Evolutionary conservation across 2,113 vertebrate genomes (phyloP).

Genomic region (Toxotes chatareus): DNA sequence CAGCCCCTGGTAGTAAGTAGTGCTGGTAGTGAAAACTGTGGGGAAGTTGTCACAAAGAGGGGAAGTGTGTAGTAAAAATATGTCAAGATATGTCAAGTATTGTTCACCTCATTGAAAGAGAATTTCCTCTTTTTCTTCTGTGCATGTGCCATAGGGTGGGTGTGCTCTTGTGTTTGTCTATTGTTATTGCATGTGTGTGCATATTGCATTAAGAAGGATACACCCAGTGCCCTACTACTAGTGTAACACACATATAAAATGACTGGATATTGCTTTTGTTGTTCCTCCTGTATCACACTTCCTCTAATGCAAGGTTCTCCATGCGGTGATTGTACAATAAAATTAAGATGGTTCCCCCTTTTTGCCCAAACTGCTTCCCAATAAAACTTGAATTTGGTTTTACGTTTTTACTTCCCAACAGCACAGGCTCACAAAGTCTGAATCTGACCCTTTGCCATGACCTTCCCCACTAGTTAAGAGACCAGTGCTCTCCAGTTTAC

Average conservation of each 20-base stretch:
- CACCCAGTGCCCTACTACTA: constrained; percentile 5
- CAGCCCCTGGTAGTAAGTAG: constrained; percentile 53
- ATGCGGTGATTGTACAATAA: constrained; percentile 17
- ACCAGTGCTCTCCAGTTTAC: not conserved
- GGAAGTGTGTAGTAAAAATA: constrained; percentile 82
- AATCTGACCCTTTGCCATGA: constrained; percentile 21
- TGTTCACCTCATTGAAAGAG: constrained; percentile 75
- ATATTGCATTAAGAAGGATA: constrained; percentile 26
- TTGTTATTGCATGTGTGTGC: constrained; percentile 9
- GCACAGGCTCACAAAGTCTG: not conserved
- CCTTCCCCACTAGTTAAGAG: not conserved
- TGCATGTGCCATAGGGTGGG: constrained; percentile 12
- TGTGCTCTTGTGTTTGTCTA: not conserved
- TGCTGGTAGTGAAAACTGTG: constrained; percentile 62
- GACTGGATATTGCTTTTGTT: constrained; percentile 28
- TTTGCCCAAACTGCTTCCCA: constrained; percentile 33
- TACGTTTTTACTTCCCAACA: constrained; percentile 26
- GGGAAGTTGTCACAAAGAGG: constrained; percentile 79
- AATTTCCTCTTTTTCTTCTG: constrained; percentile 72
- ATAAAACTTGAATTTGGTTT: constrained; percentile 4
- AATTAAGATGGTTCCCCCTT: constrained; percentile 43
- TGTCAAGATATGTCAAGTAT: constrained; percentile 74
- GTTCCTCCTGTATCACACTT: constrained; percentile 65
- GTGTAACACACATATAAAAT: not conserved
- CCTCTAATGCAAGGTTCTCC: constrained; percentile 53